Base-by-base conservation (phyloP, 2,888 invertebrate genomes). In the Drymonia ruficornis region DNA sequence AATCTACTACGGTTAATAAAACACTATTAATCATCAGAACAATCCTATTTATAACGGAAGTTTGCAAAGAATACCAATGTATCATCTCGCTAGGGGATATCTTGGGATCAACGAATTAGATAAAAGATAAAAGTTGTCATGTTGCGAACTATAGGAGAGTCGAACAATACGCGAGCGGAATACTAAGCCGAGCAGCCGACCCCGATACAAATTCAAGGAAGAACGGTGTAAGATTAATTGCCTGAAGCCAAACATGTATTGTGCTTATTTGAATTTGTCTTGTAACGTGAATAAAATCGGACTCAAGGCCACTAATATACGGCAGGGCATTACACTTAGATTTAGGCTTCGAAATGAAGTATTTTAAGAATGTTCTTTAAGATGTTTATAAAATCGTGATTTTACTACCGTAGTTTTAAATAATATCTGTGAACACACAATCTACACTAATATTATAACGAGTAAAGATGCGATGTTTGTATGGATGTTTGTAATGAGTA, bases 211-310 rank as follows among this genome's bases (percentile, higher is more conserved):
- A 64, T 60, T 64, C 29, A 15, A 46, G 53, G 61, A 56, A 61
- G 52, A 40, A 18, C 44, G 46, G 49, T 58, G 50, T 47, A 49
- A 61, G 67, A 70, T 63, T 52, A 65, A 65, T 63, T 65, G 48
- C 49, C 12, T 23, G 11, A 53, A 36, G 13, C 5, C n/a, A 3
- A 36, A 36, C 13, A 43, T 9, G 16, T 6, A 16, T 42, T 9
- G 8, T 1, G 16, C 16, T 42, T 42, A 42, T 42, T 42, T 5
- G 8, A 16, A 42, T 42, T 42, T 42, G 36, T 18, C 9, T 42
- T 9, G 42, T 16, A 4, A 11, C 16, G 3, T 15, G 18, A 18
- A 42, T 42, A 42, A 16, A 42, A 9, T 36, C 8, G 8, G 7
- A 16, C 16, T 42, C 18, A 42, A 42, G 42, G 15, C 7, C 16